A percentile compares a stretch with the other conserved stretches of the same genome.
Evolutionary conservation across 2,113 vertebrate genomes (phyloP).

Genomic region (Solea solea): DNA sequence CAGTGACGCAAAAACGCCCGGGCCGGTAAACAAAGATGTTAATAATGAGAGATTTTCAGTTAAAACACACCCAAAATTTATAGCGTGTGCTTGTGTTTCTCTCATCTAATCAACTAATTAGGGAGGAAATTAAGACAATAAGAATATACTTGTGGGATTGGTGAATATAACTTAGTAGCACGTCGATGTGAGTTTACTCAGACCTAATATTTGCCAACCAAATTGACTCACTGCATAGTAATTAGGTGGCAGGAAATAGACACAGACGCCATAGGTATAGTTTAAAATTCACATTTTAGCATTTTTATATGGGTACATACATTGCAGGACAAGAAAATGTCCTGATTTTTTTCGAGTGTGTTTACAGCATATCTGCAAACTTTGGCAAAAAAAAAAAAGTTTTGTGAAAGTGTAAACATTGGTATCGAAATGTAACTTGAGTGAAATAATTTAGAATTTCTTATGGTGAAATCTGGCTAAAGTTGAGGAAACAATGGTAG

Average conservation of each 20-base stretch:
- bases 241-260: conserved; percentile 30
- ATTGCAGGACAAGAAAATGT: too few species aligned
- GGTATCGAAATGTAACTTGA: neutral
- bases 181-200: conserved; percentile 59
- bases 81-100: neutral
- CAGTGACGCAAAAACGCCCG: conserved; percentile 11
- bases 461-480: too few species aligned
- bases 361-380: neutral
- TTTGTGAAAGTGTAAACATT: neutral
- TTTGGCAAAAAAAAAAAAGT: neutral
- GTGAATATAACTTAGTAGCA: conserved; percentile 18
- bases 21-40: conserved; percentile 7
- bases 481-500: neutral
- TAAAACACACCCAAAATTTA: neutral
- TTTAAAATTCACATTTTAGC: conserved; percentile 4
- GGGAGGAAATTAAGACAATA: neutral
- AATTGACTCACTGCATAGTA: conserved; percentile 68
- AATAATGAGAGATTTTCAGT: conserved; percentile 1
- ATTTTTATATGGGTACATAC: neutral
- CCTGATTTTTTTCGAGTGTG: conserved; percentile 10
- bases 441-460: neutral
- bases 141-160: conserved; percentile 6
- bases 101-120: neutral
- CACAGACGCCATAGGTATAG: neutral
- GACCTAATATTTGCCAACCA: conserved; percentile 72